These are phyloP conservation scores for Nettapus auritus DNA, from an alignment of 2,113 vertebrate genomes.

Conservation along the genomic window DNA sequence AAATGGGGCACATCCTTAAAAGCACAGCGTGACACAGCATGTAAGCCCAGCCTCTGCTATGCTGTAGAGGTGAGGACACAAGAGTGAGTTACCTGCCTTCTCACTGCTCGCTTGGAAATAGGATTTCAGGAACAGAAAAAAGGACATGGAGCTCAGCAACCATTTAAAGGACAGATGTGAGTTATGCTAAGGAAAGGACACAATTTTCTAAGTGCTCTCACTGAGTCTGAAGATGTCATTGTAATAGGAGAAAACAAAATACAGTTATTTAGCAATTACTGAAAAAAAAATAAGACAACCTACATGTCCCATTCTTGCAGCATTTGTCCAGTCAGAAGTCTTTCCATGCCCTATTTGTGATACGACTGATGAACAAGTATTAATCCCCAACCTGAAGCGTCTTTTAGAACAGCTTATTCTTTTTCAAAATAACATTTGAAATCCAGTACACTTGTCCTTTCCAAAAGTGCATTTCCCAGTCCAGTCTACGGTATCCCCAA, in stretches of 20 bases:
- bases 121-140: neutral
- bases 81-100: neutral
- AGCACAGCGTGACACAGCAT: neutral
- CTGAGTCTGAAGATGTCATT: neutral
- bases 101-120: neutral
- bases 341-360: neutral
- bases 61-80: neutral
- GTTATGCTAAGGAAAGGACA: neutral
- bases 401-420: neutral
- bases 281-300: neutral
- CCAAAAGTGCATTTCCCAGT: neutral
- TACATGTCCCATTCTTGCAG: neutral
- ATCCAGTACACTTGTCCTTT: neutral
- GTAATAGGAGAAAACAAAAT: constrained; percentile 11
- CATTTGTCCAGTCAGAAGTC: neutral
- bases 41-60: neutral
- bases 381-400: neutral
- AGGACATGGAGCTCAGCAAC: neutral
- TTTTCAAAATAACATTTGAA: neutral
- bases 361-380: neutral
- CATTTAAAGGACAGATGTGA: neutral
- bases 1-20: neutral
- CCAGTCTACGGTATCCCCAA: neutral
- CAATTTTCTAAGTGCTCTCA: neutral
- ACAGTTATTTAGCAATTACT: neutral